A percentile compares a stretch with the other conserved stretches of the same genome.
phyloP scores from a whole-genome alignment of 2,888 invertebrate species.

The Drosophila macrospina region DNA sequence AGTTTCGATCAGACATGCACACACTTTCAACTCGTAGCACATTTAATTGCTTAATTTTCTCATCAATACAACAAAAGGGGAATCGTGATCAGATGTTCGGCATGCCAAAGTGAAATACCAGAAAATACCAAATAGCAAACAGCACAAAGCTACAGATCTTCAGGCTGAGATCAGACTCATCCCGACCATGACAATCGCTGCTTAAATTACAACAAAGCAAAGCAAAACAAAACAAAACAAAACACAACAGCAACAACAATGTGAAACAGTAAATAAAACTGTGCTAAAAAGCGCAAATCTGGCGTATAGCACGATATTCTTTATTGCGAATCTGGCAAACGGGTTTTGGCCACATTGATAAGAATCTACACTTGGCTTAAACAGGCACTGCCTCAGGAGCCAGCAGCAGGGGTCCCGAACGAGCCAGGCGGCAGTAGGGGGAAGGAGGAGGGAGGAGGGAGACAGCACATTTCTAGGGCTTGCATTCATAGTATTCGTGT shows the following conservation, averaged over 20 bases:
- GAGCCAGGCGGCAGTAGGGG: no score
- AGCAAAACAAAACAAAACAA: background rate
- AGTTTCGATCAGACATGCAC: conserved; percentile 22
- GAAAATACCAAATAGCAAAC: conserved; percentile 39
- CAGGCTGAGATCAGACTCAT: conserved; percentile 42
- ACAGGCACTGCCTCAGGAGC: conserved; percentile 37
- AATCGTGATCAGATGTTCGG: conserved; percentile 74
- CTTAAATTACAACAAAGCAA: conserved; percentile 27
- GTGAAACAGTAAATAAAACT: conserved; percentile 68
- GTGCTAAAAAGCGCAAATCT: conserved; percentile 74
- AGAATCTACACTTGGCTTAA: conserved; percentile 70
- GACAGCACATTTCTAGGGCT: conserved; percentile 34
- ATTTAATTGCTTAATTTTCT: conserved; percentile 78
- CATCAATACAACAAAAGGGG: conserved; percentile 50
- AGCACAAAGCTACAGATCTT: conserved; percentile 31
- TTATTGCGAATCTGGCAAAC: conserved; percentile 75
- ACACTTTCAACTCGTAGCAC: conserved; percentile 40
- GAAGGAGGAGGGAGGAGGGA: no score
- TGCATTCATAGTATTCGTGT: conserved; percentile 64
- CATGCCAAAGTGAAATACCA: conserved; percentile 47
- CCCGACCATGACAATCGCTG: conserved; percentile 66
- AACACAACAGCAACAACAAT: conserved; percentile 40
- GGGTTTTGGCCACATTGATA: conserved; percentile 73
- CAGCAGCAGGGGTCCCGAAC: background rate
- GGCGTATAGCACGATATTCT: conserved; percentile 83